Conservation (phyloP, 2,113 vertebrate genomes). For the Antechinus stuartii region DNA sequence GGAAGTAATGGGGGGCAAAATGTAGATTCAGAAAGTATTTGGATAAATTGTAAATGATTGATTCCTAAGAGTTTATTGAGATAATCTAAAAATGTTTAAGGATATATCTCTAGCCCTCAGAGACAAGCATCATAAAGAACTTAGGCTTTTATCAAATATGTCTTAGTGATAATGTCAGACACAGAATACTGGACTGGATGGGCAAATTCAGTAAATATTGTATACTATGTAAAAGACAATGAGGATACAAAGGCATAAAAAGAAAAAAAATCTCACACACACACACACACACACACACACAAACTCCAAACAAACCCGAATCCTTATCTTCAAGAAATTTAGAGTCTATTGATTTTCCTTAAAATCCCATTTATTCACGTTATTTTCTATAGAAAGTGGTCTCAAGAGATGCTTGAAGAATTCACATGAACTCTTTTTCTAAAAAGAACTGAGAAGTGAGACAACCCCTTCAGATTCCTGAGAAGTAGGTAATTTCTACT, state of each 20-base stretch:
- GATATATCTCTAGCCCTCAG: background rate
- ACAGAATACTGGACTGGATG: background rate
- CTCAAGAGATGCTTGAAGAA: background rate
- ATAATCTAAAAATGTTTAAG: background rate
- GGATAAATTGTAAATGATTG: background rate
- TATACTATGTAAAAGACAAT: background rate
- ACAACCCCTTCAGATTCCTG: background rate
- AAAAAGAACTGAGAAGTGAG: background rate
- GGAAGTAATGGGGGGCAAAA: background rate
- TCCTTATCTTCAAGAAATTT: background rate
- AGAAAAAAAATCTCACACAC: background rate
- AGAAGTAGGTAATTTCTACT: background rate
- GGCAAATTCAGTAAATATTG: background rate
- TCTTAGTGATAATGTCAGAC: background rate
- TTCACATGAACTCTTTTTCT: background rate
- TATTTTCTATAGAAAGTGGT: background rate
- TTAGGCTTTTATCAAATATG: background rate
- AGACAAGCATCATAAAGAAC: background rate
- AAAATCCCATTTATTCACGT: background rate
- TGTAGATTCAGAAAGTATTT: background rate
- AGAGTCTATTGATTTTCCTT: background rate
- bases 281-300: too few species aligned
- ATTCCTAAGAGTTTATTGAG: background rate
- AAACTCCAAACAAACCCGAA: background rate
- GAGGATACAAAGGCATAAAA: background rate